These are phyloP conservation scores for Cheirogaleus major DNA, from an alignment of 2,797 vertebrate genomes.

Conservation along the genomic window DNA sequence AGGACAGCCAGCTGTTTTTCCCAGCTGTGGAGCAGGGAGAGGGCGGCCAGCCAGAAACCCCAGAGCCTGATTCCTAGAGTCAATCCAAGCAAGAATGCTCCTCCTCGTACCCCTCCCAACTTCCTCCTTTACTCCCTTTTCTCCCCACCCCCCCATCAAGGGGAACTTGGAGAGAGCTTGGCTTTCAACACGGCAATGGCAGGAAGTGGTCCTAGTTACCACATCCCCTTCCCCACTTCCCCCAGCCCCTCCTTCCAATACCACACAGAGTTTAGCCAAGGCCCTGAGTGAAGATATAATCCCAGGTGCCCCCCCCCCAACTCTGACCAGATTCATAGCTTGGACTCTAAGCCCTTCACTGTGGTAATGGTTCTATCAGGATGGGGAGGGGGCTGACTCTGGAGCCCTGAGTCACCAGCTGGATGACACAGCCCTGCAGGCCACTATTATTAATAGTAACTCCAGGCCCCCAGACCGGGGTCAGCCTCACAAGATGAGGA, in stretches of 20 bases:
- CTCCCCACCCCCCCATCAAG: conserved; percentile 43
- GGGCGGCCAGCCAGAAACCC: background rate
- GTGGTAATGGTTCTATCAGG: background rate
- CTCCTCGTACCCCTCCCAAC: background rate
- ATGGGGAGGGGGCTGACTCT: conserved; percentile 21
- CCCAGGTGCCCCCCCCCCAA: background rate
- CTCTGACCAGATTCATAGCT: background rate
- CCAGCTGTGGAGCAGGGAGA: background rate
- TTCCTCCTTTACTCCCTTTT: conserved; percentile 59
- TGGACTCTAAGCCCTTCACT: background rate
- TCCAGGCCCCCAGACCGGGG: background rate
- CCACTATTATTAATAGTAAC: conserved; percentile 61
- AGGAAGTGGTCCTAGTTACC: conserved; percentile 78
- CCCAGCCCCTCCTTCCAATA: conserved; percentile 36
- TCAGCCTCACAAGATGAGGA: conserved; percentile 68
- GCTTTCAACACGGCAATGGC: conserved; percentile 74
- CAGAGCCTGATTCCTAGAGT: conserved; percentile 32
- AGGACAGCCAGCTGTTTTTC: background rate
- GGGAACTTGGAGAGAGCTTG: conserved; percentile 66
- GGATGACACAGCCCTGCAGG: conserved; percentile 63
- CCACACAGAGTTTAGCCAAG: conserved; percentile 54
- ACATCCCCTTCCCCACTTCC: conserved; percentile 75
- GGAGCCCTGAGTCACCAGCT: conserved; percentile 65
- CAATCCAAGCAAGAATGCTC: background rate
- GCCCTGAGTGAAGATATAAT: background rate